These are phyloP conservation scores for Raillietiella orientalis DNA, from an alignment of 2,888 invertebrate genomes.

Conservation along the genomic window DNA sequence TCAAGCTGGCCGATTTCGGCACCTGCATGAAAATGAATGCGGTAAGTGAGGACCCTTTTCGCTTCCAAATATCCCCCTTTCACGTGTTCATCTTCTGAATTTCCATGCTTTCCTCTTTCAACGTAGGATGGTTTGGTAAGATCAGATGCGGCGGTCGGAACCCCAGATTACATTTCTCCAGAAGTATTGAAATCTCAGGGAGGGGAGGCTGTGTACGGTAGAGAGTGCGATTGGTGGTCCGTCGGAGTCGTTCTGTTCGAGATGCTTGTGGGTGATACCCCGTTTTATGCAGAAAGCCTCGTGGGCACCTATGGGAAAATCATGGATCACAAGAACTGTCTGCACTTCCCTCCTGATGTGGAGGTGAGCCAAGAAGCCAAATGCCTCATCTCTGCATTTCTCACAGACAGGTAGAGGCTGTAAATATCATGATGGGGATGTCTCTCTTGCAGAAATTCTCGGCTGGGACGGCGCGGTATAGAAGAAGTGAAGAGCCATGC, in stretches of 20 bases:
- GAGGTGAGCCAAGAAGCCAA: slow-evolving; percentile 42
- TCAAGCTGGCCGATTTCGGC: slow-evolving; percentile 97
- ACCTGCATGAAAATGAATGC: slow-evolving; percentile 96
- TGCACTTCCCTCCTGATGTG: slow-evolving; percentile 68
- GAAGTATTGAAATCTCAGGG: slow-evolving; percentile 82
- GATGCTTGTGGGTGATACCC: slow-evolving; percentile 94
- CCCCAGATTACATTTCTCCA: slow-evolving; percentile 96
- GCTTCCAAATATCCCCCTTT: background rate
- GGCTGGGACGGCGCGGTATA: slow-evolving; percentile 67
- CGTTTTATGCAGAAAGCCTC: slow-evolving; percentile 92
- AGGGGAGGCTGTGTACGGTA: slow-evolving; percentile 74
- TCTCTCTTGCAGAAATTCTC: slow-evolving; percentile 20
- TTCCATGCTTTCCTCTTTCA: slow-evolving; percentile 2
- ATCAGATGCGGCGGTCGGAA: slow-evolving; percentile 93
- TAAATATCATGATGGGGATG: too few relatives aligned
- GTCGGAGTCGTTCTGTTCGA: slow-evolving; percentile 96
- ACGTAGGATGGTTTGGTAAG: slow-evolving; percentile 58
- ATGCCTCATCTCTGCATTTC: slow-evolving; percentile 58
- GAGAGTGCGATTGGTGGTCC: slow-evolving; percentile 99
- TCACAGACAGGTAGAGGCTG: slow-evolving; percentile 39
- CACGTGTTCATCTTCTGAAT: slow-evolving; percentile 3
- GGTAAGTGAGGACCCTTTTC: slow-evolving; percentile 13
- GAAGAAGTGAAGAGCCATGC: slow-evolving; percentile 77
- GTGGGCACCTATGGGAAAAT: slow-evolving; percentile 96
- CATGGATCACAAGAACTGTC: slow-evolving; percentile 89